These are phyloP conservation scores for Anguilla anguilla DNA, from an alignment of 2,797 vertebrate species.

Conservation along the genomic window DNA sequence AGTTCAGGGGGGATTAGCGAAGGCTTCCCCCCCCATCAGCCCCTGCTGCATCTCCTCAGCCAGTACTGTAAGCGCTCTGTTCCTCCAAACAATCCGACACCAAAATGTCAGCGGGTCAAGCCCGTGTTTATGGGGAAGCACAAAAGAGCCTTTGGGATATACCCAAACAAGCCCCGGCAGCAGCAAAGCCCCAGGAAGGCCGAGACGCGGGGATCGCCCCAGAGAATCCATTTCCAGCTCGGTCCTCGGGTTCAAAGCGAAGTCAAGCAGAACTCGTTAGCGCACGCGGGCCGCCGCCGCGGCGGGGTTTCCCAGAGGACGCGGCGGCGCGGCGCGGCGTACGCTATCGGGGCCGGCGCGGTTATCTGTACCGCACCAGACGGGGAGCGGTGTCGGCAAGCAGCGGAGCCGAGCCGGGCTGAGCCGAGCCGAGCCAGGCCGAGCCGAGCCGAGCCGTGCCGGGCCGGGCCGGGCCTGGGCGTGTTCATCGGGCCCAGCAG, in stretches of 20 bases:
- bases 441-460: no score
- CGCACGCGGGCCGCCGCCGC: not conserved
- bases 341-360: no score
- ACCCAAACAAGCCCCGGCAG: not conserved
- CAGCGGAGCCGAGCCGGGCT: no score
- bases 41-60: not conserved
- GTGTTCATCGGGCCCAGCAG: not conserved
- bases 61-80: not conserved
- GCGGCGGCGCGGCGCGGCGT: not conserved
- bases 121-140: not conserved
- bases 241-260: not conserved
- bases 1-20: not conserved
- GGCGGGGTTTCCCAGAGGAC: not conserved
- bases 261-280: not conserved
- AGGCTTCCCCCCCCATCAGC: not conserved
- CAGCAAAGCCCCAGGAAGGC: not conserved
- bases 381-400: no score
- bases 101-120: constrained; percentile 7
- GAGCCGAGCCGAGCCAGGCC: no score
- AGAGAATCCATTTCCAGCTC: not conserved
- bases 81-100: not conserved
- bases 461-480: no score
- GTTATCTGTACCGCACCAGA: no score
- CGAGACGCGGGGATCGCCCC: not conserved
- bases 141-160: not conserved